Base-by-base conservation (phyloP, 2,113 vertebrate species). In the Reinhardtius hippoglossoides region DNA sequence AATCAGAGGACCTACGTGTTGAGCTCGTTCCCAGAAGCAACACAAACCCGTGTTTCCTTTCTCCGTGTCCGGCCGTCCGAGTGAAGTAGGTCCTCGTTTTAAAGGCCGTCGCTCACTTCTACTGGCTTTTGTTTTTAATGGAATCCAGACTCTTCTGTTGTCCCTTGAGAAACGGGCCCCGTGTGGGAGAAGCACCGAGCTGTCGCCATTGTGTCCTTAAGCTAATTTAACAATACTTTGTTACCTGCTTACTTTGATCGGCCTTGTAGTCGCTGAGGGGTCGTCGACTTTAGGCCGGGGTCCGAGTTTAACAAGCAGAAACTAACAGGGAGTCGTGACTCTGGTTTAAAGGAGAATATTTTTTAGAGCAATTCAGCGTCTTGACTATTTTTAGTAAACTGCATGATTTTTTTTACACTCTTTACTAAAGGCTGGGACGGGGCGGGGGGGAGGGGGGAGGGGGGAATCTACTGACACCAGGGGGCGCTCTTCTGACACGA, bases 351-450 rank as follows among this genome's bases (percentile, higher is more conserved):
- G 88, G 91, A 57, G 40, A 89, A 76, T 88, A 87, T 93, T 94
- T 93, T 94, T 93, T 92, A 90, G 85, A 87, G 86, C 79, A 91
- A 85, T 85, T 88, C 85, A 90, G 71, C 83, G 61, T 93, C 82
- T 88, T 79, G 86, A 86, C 92, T 93, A 91, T 92, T 95, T 95
- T 94, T 92, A 61, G 85, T 92, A 91, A 94, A 87, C 46, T 94
- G 93, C 93, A 93, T 94, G 94, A 86, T 94, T 94, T 89, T 93
- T 94, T 93, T 93, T 85, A 92, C 85, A 72, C 92, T 87, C 83
- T 92, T 92, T 91, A 87, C 89, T 89, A 92, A 91, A 89, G 75
- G 76, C 85, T 75, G 86, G 86, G 74, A 70, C 1, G 35, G 63
- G 80, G 86, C 4, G 31, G 31, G 27, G 4, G 31, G 31, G 31